Base-by-base conservation (phyloP, 2,797 vertebrate species). In the Leptatherina wallacei region DNA sequence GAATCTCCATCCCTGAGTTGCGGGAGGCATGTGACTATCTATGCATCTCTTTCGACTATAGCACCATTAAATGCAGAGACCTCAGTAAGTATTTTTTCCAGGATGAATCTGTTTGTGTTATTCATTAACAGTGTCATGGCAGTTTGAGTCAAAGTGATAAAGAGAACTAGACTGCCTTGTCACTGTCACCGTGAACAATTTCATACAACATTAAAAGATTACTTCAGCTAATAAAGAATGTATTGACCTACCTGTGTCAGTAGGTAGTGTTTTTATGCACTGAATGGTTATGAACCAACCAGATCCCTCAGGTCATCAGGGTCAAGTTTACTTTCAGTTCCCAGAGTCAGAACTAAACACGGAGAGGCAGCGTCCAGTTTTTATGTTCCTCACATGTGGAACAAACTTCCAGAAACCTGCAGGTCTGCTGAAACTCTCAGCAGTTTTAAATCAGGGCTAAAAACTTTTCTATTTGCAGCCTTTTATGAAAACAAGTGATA, bases 1-100 rank as follows among this genome's bases (percentile, higher is more conserved):
- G 98, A 85, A 99, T 99, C 93, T 99, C 97, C 85, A 98, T 99
- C 92, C 98, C 98, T 18, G 98, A 99, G 86, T 68, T 99, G 88
- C 96, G 98, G 91, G 98, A 99, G 94, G 98, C 98, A 0, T 99
- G 98, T 75, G 98, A 99, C 94, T 99, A 99, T 96, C 97, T 99
- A 86, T 99, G 98, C 93, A 99, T 99, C 94, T 97, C 97, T 77
- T 99, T 99, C 55, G 98, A 99, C 92, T 99, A 98, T 81, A 98
- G 98, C 92, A 99, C 98, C 85, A 99, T 99, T 92, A 99, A 99
- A 95, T 99, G 98, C 95, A 96, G 98, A 95, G 98, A 99, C 94
- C 97, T 99, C 72, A 99, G 98, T 99, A 93, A 99, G 98, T 97
- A 90, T 75, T 65, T 62, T 16, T 24, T 66, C 51, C 13, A 10